Percentiles rank a stretch among this genome's conserved stretches.
phyloP scores from a whole-genome alignment of 2,888 invertebrate species.

The Bellardia pandia region DNA sequence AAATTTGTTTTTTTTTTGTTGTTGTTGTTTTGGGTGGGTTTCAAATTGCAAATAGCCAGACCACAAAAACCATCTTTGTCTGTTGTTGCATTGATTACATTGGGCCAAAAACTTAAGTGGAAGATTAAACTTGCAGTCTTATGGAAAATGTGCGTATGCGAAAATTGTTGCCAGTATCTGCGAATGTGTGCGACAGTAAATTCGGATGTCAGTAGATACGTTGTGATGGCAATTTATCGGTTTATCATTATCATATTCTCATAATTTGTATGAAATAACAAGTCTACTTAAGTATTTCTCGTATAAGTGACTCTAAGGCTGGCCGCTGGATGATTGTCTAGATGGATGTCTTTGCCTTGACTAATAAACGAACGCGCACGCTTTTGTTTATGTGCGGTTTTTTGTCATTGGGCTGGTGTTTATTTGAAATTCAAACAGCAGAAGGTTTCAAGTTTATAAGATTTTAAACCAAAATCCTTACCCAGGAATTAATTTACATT shows the following conservation, averaged over 20 bases:
- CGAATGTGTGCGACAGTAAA: background rate
- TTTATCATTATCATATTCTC: slow-evolving; percentile 36
- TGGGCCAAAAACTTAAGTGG: slow-evolving; percentile 38
- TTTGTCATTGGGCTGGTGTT: slow-evolving; percentile 18
- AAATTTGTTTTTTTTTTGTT: background rate
- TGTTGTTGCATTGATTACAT: slow-evolving; percentile 49
- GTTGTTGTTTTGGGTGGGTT: slow-evolving; percentile 20
- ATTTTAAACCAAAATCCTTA: background rate
- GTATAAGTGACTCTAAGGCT: background rate
- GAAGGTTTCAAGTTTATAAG: background rate
- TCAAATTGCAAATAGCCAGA: slow-evolving; percentile 7
- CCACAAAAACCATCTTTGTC: slow-evolving; percentile 23
- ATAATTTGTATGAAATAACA: slow-evolving; percentile 11
- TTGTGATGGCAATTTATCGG: slow-evolving; percentile 56
- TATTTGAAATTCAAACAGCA: slow-evolving; percentile 36
- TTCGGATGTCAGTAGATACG: slow-evolving; percentile 19
- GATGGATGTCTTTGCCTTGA: background rate
- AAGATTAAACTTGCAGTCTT: slow-evolving; percentile 38
- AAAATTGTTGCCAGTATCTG: slow-evolving; percentile 32
- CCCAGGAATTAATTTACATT: background rate
- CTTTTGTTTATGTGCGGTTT: slow-evolving; percentile 2
- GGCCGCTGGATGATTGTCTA: background rate
- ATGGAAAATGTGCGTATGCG: slow-evolving; percentile 49
- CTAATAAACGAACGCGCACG: slow-evolving; percentile 17
- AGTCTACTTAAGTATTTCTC: slow-evolving; percentile 3